These are phyloP conservation scores for Scylla paramamosain DNA, from an alignment of 1,140 invertebrate species.

Conservation along the genomic window DNA sequence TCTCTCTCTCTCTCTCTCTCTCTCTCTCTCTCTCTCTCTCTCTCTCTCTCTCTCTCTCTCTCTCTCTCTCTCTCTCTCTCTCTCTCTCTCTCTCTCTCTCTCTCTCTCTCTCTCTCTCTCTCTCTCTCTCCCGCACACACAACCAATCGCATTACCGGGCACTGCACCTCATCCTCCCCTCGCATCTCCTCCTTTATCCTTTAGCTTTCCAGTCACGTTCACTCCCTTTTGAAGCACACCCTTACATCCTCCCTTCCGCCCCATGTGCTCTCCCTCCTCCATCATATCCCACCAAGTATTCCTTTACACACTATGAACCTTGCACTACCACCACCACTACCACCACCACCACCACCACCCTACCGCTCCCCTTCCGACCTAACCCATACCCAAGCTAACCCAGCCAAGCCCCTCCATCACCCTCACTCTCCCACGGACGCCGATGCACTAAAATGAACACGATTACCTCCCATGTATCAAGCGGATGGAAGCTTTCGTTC, in stretches of 20 bases:
- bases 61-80: too few species aligned
- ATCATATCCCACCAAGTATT: neutral
- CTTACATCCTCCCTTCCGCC: neutral
- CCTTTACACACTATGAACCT: neutral
- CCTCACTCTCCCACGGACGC: neutral
- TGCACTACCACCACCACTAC: neutral
- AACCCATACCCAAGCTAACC: neutral
- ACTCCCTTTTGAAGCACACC: neutral
- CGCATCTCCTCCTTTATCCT: neutral
- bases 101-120: too few species aligned
- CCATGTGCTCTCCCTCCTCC: neutral
- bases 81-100: too few species aligned
- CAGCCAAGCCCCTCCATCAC: neutral
- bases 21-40: too few species aligned
- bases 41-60: too few species aligned
- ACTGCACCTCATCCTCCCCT: neutral
- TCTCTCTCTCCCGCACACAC: neutral
- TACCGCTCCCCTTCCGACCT: neutral
- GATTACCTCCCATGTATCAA: conserved; percentile 14
- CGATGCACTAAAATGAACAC: conserved; percentile 3
- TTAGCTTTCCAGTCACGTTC: neutral
- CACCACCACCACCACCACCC: neutral
- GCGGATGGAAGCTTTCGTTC: neutral
- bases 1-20: too few species aligned
- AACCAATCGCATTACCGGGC: too few species aligned